Evolutionary conservation across 1,140 invertebrate species (phyloP).

Genomic region (Pseudomyrmex cubaensis): DNA sequence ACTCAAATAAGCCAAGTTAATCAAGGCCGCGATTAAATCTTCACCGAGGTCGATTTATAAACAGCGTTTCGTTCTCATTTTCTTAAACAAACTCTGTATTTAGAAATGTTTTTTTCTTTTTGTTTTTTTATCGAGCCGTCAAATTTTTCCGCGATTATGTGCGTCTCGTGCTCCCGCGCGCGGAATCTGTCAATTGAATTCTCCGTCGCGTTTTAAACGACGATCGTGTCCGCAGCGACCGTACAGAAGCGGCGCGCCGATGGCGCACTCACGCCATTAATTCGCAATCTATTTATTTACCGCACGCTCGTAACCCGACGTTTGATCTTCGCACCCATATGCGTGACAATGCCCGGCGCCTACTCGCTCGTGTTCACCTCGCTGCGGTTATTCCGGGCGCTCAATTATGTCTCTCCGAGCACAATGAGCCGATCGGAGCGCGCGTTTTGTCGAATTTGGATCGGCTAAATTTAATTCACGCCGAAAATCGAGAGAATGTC

Average conservation of each 20-base stretch:
- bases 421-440: constrained; percentile 74
- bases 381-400: constrained; percentile 75
- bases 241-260: not conserved
- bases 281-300: constrained; percentile 64
- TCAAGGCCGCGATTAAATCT: constrained; percentile 35
- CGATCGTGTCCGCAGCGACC: constrained; percentile 7
- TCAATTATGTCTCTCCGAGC: constrained; percentile 74
- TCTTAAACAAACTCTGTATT: not conserved
- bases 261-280: constrained; percentile 45
- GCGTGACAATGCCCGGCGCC: constrained; percentile 19
- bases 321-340: constrained; percentile 52
- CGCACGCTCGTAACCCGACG: constrained; percentile 19
- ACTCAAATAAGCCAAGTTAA: not conserved
- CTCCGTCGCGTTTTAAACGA: constrained; percentile 37
- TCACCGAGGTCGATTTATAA: not conserved
- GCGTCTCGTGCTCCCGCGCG: not conserved
- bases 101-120: no score
- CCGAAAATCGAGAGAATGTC: not conserved
- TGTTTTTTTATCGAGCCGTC: no score
- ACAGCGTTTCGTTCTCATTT: no score
- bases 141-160: not conserved
- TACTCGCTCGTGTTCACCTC: not conserved
- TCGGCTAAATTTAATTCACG: constrained; percentile 24
- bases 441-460: constrained; percentile 21
- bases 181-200: constrained; percentile 3